Evolutionary conservation across 2,888 invertebrate genomes (phyloP).

Genomic region (Cecidostiba fungosa): DNA sequence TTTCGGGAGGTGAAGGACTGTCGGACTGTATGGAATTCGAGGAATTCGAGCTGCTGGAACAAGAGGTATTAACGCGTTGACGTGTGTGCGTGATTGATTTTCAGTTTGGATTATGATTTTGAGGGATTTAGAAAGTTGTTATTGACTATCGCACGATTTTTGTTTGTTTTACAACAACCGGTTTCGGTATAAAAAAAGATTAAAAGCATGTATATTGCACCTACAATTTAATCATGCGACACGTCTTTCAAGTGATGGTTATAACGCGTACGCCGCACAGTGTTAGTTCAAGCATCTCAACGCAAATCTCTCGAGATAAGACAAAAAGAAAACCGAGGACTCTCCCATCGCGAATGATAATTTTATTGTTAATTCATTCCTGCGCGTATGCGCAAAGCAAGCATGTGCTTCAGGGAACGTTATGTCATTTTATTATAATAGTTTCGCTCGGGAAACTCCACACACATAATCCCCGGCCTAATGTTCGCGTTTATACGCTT

Average conservation of each 20-base stretch:
- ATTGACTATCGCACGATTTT: not conserved
- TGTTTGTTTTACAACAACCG: not conserved
- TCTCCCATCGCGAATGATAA: not conserved
- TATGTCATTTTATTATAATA: constrained; percentile 43
- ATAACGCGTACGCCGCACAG: too few species aligned
- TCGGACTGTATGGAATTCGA: not conserved
- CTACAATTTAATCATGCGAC: too few species aligned
- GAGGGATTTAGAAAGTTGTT: not conserved
- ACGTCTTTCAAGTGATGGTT: too few species aligned
- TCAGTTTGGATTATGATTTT: not conserved
- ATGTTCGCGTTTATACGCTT: not conserved
- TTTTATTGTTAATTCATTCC: not conserved
- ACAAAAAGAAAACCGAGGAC: not conserved
- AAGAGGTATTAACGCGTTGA: not conserved
- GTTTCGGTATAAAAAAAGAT: not conserved
- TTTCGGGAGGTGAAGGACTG: not conserved
- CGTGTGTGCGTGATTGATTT: not conserved
- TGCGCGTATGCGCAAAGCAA: not conserved
- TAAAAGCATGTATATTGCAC: too few species aligned
- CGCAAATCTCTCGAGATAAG: not conserved
- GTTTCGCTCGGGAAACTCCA: not conserved
- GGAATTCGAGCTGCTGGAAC: not conserved
- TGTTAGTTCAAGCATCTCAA: not conserved
- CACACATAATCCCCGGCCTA: not conserved
- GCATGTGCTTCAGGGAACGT: not conserved